Conservation (phyloP, 2,113 vertebrate genomes). For the Marmota flaviventris region DNA sequence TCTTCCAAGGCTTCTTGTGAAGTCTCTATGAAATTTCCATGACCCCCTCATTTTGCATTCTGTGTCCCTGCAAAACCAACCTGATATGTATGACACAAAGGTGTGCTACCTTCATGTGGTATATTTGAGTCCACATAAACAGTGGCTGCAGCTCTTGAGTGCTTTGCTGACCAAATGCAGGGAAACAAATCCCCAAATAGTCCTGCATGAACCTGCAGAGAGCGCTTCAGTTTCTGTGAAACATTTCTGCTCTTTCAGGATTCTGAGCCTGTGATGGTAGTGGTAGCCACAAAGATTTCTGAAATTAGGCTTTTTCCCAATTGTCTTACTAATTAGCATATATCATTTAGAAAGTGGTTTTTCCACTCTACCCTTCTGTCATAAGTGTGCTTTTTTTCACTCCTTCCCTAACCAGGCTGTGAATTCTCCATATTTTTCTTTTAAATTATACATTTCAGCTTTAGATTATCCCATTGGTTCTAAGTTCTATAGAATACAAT, state of each 20-base stretch:
- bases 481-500: too few species aligned
- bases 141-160: not conserved
- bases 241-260: not conserved
- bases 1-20: not conserved
- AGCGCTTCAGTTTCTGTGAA: not conserved
- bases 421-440: too few species aligned
- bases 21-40: not conserved
- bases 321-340: not conserved
- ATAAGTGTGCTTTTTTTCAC: too few species aligned
- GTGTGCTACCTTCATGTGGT: not conserved
- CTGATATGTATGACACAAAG: too few species aligned
- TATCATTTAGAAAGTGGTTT: too few species aligned
- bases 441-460: too few species aligned
- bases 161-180: not conserved
- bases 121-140: too few species aligned
- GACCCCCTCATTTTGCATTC: not conserved
- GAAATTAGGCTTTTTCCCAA: not conserved
- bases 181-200: not conserved
- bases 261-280: not conserved
- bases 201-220: not conserved
- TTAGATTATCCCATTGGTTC: too few species aligned
- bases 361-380: too few species aligned
- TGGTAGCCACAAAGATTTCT: not conserved
- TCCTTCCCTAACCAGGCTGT: too few species aligned
- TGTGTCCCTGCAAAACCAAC: too few species aligned